phyloP scores from a whole-genome alignment of 1,140 invertebrate species.

The Aphidius gifuensis region DNA sequence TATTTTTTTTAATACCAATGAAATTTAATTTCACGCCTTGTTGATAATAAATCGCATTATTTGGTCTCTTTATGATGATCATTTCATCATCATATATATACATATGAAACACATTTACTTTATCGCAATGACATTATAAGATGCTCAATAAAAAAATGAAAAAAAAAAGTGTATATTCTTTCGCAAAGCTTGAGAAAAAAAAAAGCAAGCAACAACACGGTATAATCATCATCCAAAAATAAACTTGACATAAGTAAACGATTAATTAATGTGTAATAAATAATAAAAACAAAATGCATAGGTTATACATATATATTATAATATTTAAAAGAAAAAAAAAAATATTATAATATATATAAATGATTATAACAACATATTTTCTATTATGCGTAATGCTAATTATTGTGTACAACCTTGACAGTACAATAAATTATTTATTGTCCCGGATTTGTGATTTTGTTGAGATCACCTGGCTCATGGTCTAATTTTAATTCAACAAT shows the following conservation, averaged over 20 bases:
- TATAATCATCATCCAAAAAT: constrained; percentile 4
- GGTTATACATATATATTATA: constrained; percentile 6
- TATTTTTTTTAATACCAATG: neutral
- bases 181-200: no score
- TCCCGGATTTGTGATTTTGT: constrained; percentile 13
- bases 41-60: constrained; percentile 8
- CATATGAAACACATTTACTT: neutral
- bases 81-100: neutral
- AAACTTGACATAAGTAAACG: neutral
- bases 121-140: neutral
- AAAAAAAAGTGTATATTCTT: neutral
- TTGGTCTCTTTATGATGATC: neutral
- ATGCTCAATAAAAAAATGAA: neutral
- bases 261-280: constrained; percentile 17
- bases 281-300: no score
- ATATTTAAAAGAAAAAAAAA: constrained; percentile 11
- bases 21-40: constrained; percentile 17
- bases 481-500: constrained; percentile 10
- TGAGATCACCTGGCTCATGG: constrained; percentile 4
- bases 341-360: constrained; percentile 1
- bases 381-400: constrained; percentile 31
- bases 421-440: constrained; percentile 26
- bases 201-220: no score
- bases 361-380: constrained; percentile 27
- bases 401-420: neutral